A percentile compares a stretch with the other conserved stretches of the same genome.
Evolutionary conservation across 1,140 invertebrate species (phyloP).

Genomic region (Pachypsylla venusta): DNA sequence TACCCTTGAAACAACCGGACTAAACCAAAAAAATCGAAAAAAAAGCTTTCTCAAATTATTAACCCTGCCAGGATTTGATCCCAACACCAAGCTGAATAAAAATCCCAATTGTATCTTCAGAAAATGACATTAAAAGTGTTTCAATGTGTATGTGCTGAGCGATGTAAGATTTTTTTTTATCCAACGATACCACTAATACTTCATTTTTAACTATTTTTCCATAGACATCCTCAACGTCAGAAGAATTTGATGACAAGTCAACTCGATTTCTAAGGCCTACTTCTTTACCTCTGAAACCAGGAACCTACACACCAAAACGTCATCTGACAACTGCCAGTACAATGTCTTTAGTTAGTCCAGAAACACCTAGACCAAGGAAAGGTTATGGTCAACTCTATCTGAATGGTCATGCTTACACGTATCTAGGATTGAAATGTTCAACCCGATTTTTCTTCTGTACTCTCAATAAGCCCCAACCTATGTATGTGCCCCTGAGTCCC

Average conservation of each 20-base stretch:
- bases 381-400: constrained; percentile 73
- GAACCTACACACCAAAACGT: constrained; percentile 57
- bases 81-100: too few relatives aligned
- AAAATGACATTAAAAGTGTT: too few relatives aligned
- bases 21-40: too few relatives aligned
- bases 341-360: constrained; percentile 65
- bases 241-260: constrained; percentile 30
- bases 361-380: constrained; percentile 74
- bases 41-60: too few relatives aligned
- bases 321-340: constrained; percentile 56
- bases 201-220: too few relatives aligned
- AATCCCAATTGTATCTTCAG: too few relatives aligned
- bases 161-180: too few relatives aligned
- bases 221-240: too few relatives aligned
- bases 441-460: constrained; percentile 86
- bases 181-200: too few relatives aligned
- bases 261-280: constrained; percentile 51
- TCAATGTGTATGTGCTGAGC: too few relatives aligned
- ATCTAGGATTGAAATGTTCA: constrained; percentile 76
- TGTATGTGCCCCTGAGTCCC: constrained; percentile 61
- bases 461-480: constrained; percentile 81
- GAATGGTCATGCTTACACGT: constrained; percentile 84
- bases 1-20: too few relatives aligned
- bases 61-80: too few relatives aligned
- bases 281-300: constrained; percentile 62